Conservation (phyloP, 2,888 invertebrate species). For the Drosophila conformis region DNA sequence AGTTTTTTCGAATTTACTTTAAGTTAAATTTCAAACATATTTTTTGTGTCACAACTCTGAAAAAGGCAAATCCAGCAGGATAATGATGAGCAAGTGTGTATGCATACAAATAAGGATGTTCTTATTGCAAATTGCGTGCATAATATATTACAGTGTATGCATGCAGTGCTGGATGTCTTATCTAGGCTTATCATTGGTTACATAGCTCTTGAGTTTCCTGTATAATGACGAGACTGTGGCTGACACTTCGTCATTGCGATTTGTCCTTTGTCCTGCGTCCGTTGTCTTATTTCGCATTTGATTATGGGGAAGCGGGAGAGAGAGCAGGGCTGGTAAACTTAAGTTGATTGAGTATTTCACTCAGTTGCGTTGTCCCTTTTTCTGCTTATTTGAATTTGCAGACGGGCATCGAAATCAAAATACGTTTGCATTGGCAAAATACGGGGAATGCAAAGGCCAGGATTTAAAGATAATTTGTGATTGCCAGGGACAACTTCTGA, state of each 20-base stretch:
- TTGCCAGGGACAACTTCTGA: conserved; percentile 43
- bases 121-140: conserved; percentile 7
- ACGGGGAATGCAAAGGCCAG: conserved; percentile 13
- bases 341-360: conserved; percentile 70
- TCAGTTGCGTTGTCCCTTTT: conserved; percentile 34
- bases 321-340: neutral
- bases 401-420: conserved; percentile 51
- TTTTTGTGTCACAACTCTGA: neutral
- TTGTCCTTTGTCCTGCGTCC: conserved; percentile 17
- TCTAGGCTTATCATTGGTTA: conserved; percentile 34
- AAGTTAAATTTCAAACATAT: neutral
- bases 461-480: conserved; percentile 58
- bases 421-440: conserved; percentile 32
- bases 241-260: conserved; percentile 45
- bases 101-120: conserved; percentile 11
- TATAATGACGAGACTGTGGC: conserved; percentile 45
- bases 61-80: neutral
- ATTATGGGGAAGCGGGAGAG: conserved; percentile 19
- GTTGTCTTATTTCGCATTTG: conserved; percentile 71
- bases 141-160: conserved; percentile 20
- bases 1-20: neutral
- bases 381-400: conserved; percentile 62
- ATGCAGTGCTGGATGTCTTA: conserved; percentile 38
- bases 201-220: conserved; percentile 22
- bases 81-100: neutral